Evolutionary conservation across 1,140 invertebrate species (phyloP), one percentile per base, ranked within the genome.

Genomic region (Brachionus angularis): DNA sequence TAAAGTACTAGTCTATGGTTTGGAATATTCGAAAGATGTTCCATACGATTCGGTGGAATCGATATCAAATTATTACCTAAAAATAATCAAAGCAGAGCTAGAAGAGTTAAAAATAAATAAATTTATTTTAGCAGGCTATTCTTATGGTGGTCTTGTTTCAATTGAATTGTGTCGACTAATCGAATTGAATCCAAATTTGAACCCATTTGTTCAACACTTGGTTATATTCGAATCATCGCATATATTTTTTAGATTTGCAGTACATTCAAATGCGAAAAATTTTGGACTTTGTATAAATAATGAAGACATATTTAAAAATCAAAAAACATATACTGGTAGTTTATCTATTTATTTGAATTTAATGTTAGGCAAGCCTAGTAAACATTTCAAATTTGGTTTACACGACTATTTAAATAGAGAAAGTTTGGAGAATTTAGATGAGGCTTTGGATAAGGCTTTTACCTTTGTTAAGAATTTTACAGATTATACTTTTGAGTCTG

Each of bases 151-250:
- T 34, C 31, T 67, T 1, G 47, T 67, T 34, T n/a, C 42, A 0
- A 47, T 67, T 5, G 62, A 67, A 21, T 31, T 67, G n/a, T 67
- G 62, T n/a, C 42, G 42, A 16, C 62, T 21, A 36, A n/a, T 67
- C 7, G 62, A 67, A 25, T 5, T 33, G 3, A 12, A 67, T 8
- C 7, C 21, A 5, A 33, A 36, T 0, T 16, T 58, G 5, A 58
- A 27, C n/a, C n/a, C n/a, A n/a, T n/a, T n/a, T 23, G 14, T 58
- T 3, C 8, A 58, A 39, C 34, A 46, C 23, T 47, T 67, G 29
- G 47, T 67, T 5, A 23, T 67, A 0, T 34, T 67, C 21, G 62
- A 67, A 23, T 67, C 62, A 1, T 67, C 62, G 23, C 62, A 67
- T 23, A 67, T 42, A n/a, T 67, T 67, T 36, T 50, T 67, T 50